A percentile compares a stretch with the other conserved stretches of the same genome.
phyloP scores from a whole-genome alignment of 2,113 vertebrate species.

The Periophthalmodon schlosseri region DNA sequence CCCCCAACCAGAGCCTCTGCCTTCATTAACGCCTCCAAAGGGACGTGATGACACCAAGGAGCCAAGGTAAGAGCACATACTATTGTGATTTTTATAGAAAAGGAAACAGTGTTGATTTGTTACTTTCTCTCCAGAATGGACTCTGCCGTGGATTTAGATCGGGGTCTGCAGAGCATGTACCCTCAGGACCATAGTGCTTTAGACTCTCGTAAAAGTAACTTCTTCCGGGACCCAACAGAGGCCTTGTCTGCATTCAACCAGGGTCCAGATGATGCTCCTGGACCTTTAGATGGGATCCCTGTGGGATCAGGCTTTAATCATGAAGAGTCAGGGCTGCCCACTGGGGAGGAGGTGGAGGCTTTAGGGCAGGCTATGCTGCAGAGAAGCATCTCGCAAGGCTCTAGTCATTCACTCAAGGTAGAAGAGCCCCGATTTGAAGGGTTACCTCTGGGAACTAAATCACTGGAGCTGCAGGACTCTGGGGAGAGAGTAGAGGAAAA shows the following conservation, averaged over 20 bases:
- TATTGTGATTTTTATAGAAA: neutral
- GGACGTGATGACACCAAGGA: conserved; percentile 84
- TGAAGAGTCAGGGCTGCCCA: conserved; percentile 75
- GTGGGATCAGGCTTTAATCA: conserved; percentile 77
- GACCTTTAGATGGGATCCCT: conserved; percentile 74
- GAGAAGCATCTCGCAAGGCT: conserved; percentile 88
- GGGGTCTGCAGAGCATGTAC: conserved; percentile 79
- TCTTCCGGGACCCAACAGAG: conserved; percentile 84
- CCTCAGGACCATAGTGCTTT: conserved; percentile 81
- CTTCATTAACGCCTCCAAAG: conserved; percentile 82
- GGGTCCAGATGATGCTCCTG: conserved; percentile 79
- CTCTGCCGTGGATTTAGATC: conserved; percentile 74
- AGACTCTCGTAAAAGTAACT: conserved; percentile 86
- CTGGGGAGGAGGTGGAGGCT: conserved; percentile 81
- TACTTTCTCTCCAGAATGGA: conserved; percentile 62
- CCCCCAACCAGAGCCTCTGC: conserved; percentile 83
- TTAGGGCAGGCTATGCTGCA: conserved; percentile 82
- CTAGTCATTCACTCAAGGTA: conserved; percentile 85
- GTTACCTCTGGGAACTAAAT: conserved; percentile 72
- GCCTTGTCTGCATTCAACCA: conserved; percentile 80
- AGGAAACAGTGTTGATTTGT: neutral
- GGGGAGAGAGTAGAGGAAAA: conserved; percentile 85
- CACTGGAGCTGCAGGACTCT: conserved; percentile 78
- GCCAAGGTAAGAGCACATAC: conserved; percentile 74
- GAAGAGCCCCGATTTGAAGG: conserved; percentile 87